phyloP scores from a whole-genome alignment of 2,797 vertebrate genomes.

The Rachycentron canadum region DNA sequence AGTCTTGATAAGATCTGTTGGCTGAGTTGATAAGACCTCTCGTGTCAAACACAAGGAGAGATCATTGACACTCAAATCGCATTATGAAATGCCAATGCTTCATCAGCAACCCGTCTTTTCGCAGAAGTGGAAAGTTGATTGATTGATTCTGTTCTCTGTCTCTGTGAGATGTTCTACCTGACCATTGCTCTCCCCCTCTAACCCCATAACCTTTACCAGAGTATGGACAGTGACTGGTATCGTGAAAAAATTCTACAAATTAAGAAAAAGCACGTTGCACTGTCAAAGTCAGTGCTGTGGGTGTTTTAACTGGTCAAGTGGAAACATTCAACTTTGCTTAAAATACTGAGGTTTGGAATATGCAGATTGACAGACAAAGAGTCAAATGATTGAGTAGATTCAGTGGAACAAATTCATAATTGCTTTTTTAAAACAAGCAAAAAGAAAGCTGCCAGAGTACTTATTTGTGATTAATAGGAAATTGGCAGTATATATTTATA shows the following conservation, averaged over 20 bases:
- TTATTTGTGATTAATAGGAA: too few relatives aligned
- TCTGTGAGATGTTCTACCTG: constrained; percentile 34
- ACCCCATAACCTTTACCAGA: constrained; percentile 29
- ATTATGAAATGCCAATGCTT: constrained; percentile 80
- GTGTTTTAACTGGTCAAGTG: neutral
- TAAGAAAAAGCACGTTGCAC: neutral
- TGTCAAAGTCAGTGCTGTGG: neutral
- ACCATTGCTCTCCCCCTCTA: constrained; percentile 20
- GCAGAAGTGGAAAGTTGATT: constrained; percentile 63
- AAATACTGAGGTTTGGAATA: neutral
- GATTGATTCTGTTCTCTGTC: constrained; percentile 54
- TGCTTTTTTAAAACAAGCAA: neutral
- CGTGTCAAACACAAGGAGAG: constrained; percentile 80
- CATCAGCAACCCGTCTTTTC: constrained; percentile 69
- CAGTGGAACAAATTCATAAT: neutral
- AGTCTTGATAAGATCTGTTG: constrained; percentile 81
- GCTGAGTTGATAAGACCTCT: constrained; percentile 78
- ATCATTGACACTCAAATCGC: constrained; percentile 81
- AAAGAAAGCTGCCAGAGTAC: neutral
- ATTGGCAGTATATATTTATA: too few relatives aligned
- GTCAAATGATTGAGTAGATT: neutral
- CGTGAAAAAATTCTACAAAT: constrained; percentile 21
- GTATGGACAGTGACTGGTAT: constrained; percentile 7
- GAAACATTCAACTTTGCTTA: neutral
- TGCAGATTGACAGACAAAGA: neutral